These are phyloP conservation scores for Hypselothyrea guttata DNA, from an alignment of 2,888 invertebrate species.

Conservation along the genomic window DNA sequence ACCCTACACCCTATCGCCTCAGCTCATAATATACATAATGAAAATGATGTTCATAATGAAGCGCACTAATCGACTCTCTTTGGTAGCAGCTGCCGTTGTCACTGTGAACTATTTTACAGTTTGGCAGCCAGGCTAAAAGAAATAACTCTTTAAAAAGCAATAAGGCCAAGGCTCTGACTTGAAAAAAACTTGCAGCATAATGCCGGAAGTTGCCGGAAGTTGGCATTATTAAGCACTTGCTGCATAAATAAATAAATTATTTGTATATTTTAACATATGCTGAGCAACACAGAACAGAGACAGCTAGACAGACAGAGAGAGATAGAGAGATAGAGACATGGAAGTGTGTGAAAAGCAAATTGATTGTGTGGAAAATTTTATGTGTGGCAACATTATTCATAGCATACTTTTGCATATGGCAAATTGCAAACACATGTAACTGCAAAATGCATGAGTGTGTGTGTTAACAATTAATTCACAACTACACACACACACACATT, in stretches of 20 bases:
- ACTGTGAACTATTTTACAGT: constrained; percentile 36
- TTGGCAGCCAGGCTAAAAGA: constrained; percentile 16
- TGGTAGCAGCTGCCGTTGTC: constrained; percentile 36
- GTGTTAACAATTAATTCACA: constrained; percentile 33
- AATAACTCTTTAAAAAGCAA: neutral
- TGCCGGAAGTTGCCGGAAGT: constrained; percentile 48
- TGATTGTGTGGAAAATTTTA: constrained; percentile 71
- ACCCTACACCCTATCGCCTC: too few relatives aligned
- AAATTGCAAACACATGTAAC: constrained; percentile 56
- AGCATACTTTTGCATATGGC: constrained; percentile 68
- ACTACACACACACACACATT: constrained; percentile 11
- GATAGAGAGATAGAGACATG: too few relatives aligned
- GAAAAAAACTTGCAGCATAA: constrained; percentile 28
- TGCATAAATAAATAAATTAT: constrained; percentile 56
- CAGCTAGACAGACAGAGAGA: too few relatives aligned
- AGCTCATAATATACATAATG: constrained; percentile 71
- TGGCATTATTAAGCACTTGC: constrained; percentile 46
- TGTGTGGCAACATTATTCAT: constrained; percentile 57
- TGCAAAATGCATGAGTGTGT: constrained; percentile 10
- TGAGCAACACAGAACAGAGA: constrained; percentile 6
- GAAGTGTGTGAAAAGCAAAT: constrained; percentile 56
- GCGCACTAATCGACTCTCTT: constrained; percentile 70
- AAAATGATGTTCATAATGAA: constrained; percentile 73
- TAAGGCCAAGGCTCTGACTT: constrained; percentile 7
- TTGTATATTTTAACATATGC: constrained; percentile 44